phyloP scores from a whole-genome alignment of 2,113 vertebrate genomes.

The Barbus barbus region DNA sequence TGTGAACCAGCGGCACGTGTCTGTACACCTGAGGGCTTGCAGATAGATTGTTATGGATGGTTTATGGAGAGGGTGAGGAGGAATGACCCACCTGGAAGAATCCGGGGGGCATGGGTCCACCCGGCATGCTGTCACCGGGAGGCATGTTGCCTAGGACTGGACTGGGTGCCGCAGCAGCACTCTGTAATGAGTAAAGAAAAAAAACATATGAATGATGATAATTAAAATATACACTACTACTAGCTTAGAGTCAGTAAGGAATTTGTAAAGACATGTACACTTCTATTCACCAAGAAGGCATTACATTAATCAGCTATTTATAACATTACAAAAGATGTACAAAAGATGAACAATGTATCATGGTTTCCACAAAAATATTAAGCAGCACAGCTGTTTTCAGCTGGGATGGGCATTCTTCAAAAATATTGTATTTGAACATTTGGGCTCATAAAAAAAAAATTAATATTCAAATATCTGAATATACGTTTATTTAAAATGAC shows the following conservation, averaged over 20 bases:
- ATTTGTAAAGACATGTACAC: neutral
- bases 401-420: too few species aligned
- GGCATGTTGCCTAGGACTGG: slow-evolving; percentile 91
- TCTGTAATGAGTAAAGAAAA: slow-evolving; percentile 68
- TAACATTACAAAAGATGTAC: neutral
- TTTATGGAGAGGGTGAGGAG: slow-evolving; percentile 21
- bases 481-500: too few species aligned
- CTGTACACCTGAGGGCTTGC: neutral
- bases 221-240: neutral
- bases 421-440: too few species aligned
- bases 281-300: neutral
- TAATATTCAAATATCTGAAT: too few species aligned
- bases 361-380: neutral
- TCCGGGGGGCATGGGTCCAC: slow-evolving; percentile 85
- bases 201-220: neutral
- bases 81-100: slow-evolving; percentile 84
- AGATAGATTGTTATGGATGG: neutral
- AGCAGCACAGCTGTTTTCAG: neutral
- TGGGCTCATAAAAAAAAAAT: too few species aligned
- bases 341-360: neutral
- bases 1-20: slow-evolving; percentile 53
- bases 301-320: neutral
- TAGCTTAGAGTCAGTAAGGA: neutral
- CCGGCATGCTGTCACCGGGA: slow-evolving; percentile 85
- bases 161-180: slow-evolving; percentile 87